phyloP scores from a whole-genome alignment of 2,113 vertebrate genomes.

The Formicarius rufipectus region DNA sequence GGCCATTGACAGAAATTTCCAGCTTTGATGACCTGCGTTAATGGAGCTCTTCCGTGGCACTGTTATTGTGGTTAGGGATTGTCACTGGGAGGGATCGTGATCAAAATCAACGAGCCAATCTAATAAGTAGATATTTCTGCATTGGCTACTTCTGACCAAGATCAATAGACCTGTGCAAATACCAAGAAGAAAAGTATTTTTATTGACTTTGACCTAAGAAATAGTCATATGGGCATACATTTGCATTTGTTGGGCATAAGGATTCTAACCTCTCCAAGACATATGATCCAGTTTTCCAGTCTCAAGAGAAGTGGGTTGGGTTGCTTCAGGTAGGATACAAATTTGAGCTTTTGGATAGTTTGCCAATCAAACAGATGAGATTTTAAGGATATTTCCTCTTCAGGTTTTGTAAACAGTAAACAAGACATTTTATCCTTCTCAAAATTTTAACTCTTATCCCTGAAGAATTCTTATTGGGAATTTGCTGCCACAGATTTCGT shows the following conservation, averaged over 20 bases:
- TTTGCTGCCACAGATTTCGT: neutral
- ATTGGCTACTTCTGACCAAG: neutral
- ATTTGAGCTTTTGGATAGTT: neutral
- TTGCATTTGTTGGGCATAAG: neutral
- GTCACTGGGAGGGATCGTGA: neutral
- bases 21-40: neutral
- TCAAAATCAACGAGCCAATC: neutral
- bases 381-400: neutral
- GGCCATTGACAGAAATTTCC: rapidly evolving
- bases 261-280: neutral
- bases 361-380: neutral
- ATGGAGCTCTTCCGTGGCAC: neutral
- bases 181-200: neutral
- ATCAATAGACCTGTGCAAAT: neutral
- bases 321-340: neutral
- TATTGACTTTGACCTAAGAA: neutral
- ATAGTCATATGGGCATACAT: neutral
- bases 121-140: neutral
- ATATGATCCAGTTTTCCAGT: neutral
- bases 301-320: neutral
- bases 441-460: neutral
- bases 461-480: neutral
- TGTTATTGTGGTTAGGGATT: neutral
- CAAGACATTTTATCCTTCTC: neutral
- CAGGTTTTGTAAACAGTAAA: neutral